These are phyloP conservation scores for Alcedo quadribrachys DNA, from an alignment of 2,797 vertebrate species.

Conservation along the genomic window DNA sequence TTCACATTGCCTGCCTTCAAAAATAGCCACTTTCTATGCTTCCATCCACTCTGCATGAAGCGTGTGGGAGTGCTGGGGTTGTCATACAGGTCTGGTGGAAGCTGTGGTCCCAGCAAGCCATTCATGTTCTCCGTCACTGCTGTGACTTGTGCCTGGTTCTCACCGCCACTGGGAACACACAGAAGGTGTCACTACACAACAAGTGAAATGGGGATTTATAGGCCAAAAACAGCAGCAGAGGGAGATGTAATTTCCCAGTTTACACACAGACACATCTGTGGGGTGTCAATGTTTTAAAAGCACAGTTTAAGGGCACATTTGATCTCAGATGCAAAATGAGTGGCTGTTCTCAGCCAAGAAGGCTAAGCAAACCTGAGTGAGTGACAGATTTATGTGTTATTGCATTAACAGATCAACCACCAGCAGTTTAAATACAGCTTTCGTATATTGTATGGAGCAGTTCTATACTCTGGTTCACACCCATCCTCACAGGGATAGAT, in stretches of 20 bases:
- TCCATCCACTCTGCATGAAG: not conserved
- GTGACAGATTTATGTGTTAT: not conserved
- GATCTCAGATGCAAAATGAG: not conserved
- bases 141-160: not conserved
- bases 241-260: not conserved
- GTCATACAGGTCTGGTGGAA: not conserved
- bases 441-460: rapidly evolving
- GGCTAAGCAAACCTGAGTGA: not conserved
- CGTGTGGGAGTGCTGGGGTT: not conserved
- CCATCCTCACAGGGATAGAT: not conserved
- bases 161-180: rapidly evolving
- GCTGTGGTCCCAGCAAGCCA: not conserved
- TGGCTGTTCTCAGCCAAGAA: not conserved
- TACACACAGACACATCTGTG: not conserved
- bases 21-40: not conserved
- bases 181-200: slow-evolving; percentile 16
- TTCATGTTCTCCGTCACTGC: not conserved
- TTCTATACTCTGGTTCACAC: not conserved
- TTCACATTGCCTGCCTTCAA: not conserved
- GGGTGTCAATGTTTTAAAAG: not conserved
- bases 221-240: not conserved
- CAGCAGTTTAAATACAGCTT: not conserved
- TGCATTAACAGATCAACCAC: not conserved
- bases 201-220: not conserved
- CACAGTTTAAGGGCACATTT: not conserved